A percentile compares a stretch with the other conserved stretches of the same genome.
phyloP scores from a whole-genome alignment of 2,888 invertebrate genomes.

The Fragum whitleyi region DNA sequence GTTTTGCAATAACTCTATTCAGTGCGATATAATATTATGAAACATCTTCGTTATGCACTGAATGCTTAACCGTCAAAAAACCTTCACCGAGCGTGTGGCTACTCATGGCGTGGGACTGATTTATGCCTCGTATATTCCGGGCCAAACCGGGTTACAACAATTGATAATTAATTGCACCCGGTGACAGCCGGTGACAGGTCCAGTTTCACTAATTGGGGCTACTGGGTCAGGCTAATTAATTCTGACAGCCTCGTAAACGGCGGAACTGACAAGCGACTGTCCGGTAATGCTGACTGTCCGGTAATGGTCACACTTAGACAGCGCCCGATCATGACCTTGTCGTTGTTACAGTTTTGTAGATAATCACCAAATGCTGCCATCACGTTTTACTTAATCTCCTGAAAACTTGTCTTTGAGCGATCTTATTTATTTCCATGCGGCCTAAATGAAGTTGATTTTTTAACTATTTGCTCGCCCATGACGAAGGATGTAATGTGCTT shows the following conservation, averaged over 20 bases:
- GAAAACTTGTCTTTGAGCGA: no score
- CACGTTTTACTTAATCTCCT: no score
- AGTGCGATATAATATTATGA: no score
- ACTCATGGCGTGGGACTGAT: background rate
- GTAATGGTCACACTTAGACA: background rate
- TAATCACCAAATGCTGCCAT: no score
- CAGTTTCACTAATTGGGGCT: conserved; percentile 11
- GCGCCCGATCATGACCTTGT: background rate
- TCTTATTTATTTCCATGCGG: no score
- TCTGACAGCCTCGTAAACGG: conserved; percentile 5
- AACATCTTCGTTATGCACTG: no score
- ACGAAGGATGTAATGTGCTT: background rate
- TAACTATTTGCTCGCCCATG: background rate
- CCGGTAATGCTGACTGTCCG: background rate
- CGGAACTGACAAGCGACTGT: background rate
- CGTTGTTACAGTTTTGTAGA: background rate
- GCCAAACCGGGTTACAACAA: background rate
- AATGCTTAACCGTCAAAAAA: background rate
- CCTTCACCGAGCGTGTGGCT: background rate
- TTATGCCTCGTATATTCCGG: background rate
- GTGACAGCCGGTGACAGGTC: conserved; percentile 15
- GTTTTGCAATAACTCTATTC: no score
- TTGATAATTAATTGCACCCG: conserved; percentile 13
- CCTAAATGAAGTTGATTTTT: no score
- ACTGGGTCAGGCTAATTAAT: conserved; percentile 11